Conservation (phyloP, 2,113 vertebrate species). For the Pygathrix nemaeus region DNA sequence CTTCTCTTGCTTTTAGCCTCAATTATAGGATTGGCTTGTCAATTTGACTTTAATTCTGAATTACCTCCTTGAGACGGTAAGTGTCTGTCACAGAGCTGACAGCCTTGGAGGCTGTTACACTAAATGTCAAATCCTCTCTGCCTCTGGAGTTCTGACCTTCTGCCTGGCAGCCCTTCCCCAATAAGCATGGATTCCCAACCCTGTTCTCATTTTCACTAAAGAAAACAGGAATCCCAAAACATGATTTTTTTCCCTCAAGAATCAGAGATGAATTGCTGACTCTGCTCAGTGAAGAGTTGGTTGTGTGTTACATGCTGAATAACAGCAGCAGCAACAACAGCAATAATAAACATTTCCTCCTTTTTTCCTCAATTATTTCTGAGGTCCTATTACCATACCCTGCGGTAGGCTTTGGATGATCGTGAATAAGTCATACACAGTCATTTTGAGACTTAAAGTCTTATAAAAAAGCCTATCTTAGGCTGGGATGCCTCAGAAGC, state of each 20-base stretch:
- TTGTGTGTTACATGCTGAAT: background rate
- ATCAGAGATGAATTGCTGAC: background rate
- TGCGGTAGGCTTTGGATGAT: background rate
- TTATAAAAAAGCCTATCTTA: background rate
- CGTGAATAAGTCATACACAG: background rate
- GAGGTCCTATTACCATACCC: background rate
- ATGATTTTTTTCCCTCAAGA: background rate
- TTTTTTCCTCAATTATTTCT: background rate
- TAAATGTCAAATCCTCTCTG: background rate
- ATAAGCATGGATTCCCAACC: background rate
- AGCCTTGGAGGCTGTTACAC: background rate
- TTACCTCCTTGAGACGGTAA: slow-evolving; percentile 15
- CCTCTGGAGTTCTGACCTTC: background rate
- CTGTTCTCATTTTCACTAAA: background rate
- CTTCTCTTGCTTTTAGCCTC: slow-evolving; percentile 41
- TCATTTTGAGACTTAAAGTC: background rate
- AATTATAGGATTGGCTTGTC: slow-evolving; percentile 49
- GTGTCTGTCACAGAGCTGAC: slow-evolving; percentile 36
- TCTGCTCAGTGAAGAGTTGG: background rate
- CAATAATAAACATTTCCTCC: background rate
- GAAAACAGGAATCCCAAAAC: background rate
- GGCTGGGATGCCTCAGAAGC: background rate
- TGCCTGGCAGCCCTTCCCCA: background rate
- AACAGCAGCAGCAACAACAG: background rate
- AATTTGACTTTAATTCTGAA: slow-evolving; percentile 46